Evolutionary conservation across 1,140 invertebrate genomes (phyloP).

Genomic region (Lepidurus couesii): DNA sequence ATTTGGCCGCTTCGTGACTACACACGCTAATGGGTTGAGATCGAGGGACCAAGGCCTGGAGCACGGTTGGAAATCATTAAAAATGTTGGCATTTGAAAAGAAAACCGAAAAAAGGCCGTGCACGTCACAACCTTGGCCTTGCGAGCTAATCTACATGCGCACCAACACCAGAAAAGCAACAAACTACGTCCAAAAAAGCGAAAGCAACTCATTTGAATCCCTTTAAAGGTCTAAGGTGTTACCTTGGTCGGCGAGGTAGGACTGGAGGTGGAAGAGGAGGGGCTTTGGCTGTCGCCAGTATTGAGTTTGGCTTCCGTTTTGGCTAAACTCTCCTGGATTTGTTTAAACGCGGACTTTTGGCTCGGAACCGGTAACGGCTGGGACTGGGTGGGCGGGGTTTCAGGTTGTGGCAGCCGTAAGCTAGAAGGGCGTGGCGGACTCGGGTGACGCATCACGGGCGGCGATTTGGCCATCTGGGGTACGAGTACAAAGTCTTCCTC

Average conservation of each 20-base stretch:
- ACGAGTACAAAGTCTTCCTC: conserved; percentile 81
- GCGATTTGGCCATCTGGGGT: conserved; percentile 49
- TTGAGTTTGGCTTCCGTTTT: background rate
- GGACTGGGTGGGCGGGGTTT: conserved; percentile 37
- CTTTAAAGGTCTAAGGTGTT: background rate
- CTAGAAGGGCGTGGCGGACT: conserved; percentile 17
- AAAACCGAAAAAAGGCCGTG: background rate
- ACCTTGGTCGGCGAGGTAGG: conserved; percentile 6
- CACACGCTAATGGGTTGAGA: conserved; percentile 75
- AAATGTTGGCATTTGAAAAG: background rate
- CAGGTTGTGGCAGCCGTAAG: background rate
- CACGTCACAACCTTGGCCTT: background rate
- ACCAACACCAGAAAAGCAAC: background rate
- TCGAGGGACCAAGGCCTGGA: conserved; percentile 53
- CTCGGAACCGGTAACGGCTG: conserved; percentile 74
- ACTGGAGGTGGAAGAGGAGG: background rate
- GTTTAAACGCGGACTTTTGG: conserved; percentile 51
- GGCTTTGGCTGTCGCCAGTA: background rate
- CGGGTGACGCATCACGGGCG: conserved; percentile 29
- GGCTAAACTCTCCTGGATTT: conserved; percentile 28
- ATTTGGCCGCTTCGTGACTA: conserved; percentile 4
- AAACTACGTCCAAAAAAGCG: background rate
- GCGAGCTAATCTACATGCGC: background rate
- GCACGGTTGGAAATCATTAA: conserved; percentile 7
- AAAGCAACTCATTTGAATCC: background rate